phyloP scores from a whole-genome alignment of 1,140 invertebrate genomes.

The Kradibia gibbosae region DNA sequence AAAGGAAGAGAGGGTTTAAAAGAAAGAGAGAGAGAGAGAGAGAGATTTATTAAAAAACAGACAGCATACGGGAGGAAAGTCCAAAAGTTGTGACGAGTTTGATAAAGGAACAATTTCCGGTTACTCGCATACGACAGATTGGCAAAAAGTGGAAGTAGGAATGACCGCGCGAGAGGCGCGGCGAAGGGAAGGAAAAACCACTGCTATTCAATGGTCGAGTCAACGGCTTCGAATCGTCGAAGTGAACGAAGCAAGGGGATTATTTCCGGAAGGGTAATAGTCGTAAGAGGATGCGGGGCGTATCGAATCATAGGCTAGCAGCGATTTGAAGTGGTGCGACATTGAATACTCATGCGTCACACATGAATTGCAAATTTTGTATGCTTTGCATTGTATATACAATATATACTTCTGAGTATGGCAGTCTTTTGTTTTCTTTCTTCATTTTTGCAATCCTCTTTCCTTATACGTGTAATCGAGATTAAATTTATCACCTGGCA shows the following conservation, averaged over 20 bases:
- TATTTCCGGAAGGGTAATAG: slow-evolving; percentile 63
- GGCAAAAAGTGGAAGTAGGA: neutral
- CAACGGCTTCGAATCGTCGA: slow-evolving; percentile 35
- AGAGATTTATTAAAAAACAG: neutral
- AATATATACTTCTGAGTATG: neutral
- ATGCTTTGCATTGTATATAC: neutral
- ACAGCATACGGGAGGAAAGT: neutral
- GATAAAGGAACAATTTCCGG: slow-evolving; percentile 67
- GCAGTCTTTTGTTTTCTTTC: neutral
- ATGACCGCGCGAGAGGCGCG: neutral
- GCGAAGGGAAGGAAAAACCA: neutral
- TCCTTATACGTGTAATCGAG: neutral
- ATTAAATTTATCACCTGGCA: too few species aligned
- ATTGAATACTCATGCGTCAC: neutral
- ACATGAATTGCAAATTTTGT: slow-evolving; percentile 26
- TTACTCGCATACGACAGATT: slow-evolving; percentile 40
- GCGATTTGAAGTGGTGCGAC: neutral
- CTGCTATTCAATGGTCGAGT: neutral
- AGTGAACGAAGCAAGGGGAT: slow-evolving; percentile 52
- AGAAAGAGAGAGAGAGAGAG: neutral
- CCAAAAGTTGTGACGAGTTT: slow-evolving; percentile 35
- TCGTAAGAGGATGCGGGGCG: slow-evolving; percentile 56
- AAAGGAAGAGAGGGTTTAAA: neutral
- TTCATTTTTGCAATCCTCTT: neutral
- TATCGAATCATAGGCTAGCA: slow-evolving; percentile 35